Evolutionary conservation across 2,888 invertebrate species (phyloP).

Genomic region (Morinoia aosen): DNA sequence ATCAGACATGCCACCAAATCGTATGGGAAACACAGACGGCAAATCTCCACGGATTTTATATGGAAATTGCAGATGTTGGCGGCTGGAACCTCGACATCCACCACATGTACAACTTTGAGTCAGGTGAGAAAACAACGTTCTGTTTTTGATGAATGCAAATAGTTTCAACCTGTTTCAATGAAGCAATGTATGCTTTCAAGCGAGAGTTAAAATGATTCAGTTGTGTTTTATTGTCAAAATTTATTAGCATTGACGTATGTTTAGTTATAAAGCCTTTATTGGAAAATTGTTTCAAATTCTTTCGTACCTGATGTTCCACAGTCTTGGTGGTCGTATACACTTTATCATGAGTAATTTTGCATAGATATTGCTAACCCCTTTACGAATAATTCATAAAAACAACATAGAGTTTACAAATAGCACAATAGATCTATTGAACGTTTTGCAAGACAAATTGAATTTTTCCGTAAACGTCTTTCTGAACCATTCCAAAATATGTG

Average conservation of each 20-base stretch:
- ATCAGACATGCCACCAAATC: conserved; percentile 89
- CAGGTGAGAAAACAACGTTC: conserved; percentile 77
- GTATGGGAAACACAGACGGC: conserved; percentile 98
- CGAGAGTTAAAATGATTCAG: neutral
- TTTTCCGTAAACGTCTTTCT: too few species aligned
- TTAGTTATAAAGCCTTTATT: neutral
- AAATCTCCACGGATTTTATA: conserved; percentile 94
- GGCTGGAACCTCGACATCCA: conserved; percentile 99
- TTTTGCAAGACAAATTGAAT: too few species aligned
- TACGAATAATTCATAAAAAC: too few species aligned
- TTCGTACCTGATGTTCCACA: neutral
- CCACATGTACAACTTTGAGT: conserved; percentile 97
- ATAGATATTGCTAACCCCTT: too few species aligned
- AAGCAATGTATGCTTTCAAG: neutral
- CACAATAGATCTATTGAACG: too few species aligned
- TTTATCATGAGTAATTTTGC: too few species aligned
- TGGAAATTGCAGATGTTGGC: conserved; percentile 96
- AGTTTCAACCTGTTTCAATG: neutral
- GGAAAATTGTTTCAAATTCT: neutral
- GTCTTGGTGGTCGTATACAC: too few species aligned
- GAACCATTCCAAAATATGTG: too few species aligned
- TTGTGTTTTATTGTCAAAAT: neutral
- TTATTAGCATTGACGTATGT: neutral
- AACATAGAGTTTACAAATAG: too few species aligned
- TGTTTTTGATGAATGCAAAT: conserved; percentile 22